Evolutionary conservation across 2,888 invertebrate genomes (phyloP), one percentile per base, ranked within the genome.

Genomic region (Papilio demoleus): DNA sequence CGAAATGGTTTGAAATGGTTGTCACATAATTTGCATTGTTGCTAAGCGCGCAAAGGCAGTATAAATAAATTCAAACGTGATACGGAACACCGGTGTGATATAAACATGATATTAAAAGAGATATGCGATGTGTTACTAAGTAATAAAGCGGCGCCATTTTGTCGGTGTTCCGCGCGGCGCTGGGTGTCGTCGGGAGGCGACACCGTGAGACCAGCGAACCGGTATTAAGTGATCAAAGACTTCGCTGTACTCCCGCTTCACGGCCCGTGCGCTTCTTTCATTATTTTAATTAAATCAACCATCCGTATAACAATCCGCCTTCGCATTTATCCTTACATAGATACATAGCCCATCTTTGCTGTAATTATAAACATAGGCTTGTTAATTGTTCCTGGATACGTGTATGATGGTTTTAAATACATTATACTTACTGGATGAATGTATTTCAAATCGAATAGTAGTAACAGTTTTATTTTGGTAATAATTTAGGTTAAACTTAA

Each of bases 121-220:
- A 90, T 88, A 87, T 86, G 84, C 84, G 85, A 88, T 88, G 90
- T 91, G 91, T 90, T 90, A 90, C 89, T 92, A 90, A 92, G 92
- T 91, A 90, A 92, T 91, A 91, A 90, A 90, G 90, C 86, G 85
- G 82, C 89, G 92, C 92, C 92, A 92, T 92, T 88, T 92, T 92
- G 90, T 85, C 85, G 86, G 81, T 83, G 84, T 88, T 90, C 88
- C 88, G 84, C 68, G 82, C 82, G 78, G 76, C 68, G 84, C 83
- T 82, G 78, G 76, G 73, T 71, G 84, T 19, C 19, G 47, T 83
- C 83, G 78, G 76, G 74, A 75, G 90, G 90, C 88, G 89, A 87
- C 86, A 88, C 82, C 82, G 87, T 82, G 81, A 79, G 86, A 86
- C 85, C 87, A 83, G 77, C 81, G 86, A 86, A 77, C 84, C 84